Evolutionary conservation across 2,113 vertebrate genomes (phyloP).

Genomic region (Dolichallabes microphthalmus): DNA sequence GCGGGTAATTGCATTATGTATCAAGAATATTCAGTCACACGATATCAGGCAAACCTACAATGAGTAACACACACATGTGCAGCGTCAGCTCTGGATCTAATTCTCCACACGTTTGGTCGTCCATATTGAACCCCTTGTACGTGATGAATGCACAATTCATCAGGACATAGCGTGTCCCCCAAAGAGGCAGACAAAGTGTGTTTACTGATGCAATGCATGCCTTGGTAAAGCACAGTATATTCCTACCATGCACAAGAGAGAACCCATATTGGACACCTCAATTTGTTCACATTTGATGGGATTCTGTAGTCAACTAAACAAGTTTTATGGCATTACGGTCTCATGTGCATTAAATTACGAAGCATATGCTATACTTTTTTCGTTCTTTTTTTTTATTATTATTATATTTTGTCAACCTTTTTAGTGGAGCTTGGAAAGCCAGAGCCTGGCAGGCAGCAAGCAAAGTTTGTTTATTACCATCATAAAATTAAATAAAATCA

Average conservation of each 20-base stretch:
- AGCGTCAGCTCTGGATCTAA: constrained; percentile 21
- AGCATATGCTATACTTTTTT: not conserved
- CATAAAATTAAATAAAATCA: constrained; percentile 50
- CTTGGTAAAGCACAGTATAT: constrained; percentile 7
- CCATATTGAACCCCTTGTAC: constrained; percentile 25
- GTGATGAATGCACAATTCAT: constrained; percentile 16
- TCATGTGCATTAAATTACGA: constrained; percentile 28
- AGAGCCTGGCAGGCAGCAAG: not conserved
- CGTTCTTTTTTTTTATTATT: not conserved
- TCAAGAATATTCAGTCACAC: constrained; percentile 31
- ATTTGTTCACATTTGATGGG: constrained; percentile 32
- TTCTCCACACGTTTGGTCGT: constrained; percentile 19
- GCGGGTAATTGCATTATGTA: constrained; percentile 34
- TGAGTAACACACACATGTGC: constrained; percentile 29
- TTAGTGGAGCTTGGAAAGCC: not conserved
- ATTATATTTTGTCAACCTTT: constrained; percentile 8
- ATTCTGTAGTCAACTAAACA: constrained; percentile 26
- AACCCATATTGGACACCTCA: not conserved
- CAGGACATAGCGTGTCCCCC: constrained; percentile 15
- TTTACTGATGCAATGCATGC: not conserved
- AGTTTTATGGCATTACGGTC: not conserved
- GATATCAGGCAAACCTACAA: not conserved
- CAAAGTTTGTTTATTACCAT: constrained; percentile 48
- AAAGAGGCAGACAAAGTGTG: constrained; percentile 2
- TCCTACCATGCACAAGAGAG: constrained; percentile 7